Percentiles rank a stretch among this genome's conserved stretches.
Conservation (phyloP, 2,797 vertebrate species). For the Microchirus variegatus region DNA sequence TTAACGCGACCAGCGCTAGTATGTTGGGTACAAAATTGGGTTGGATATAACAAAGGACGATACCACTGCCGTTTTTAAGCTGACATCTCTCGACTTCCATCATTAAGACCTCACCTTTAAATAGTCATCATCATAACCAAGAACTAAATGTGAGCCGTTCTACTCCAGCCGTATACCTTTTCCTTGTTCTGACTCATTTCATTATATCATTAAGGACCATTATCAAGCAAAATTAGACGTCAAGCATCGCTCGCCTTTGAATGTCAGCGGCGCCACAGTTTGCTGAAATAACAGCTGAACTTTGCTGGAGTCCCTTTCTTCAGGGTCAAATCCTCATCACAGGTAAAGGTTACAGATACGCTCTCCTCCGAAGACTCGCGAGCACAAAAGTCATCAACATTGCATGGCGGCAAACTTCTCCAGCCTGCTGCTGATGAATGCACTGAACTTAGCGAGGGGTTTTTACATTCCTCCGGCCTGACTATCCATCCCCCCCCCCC, state of each 20-base stretch:
- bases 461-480: slow-evolving; percentile 72
- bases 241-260: slow-evolving; percentile 57
- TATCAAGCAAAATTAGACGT: slow-evolving; percentile 53
- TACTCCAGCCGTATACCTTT: slow-evolving; percentile 50
- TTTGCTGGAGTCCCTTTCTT: slow-evolving; percentile 45
- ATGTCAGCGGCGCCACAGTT: slow-evolving; percentile 57
- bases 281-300: slow-evolving; percentile 51
- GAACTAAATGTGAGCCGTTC: slow-evolving; percentile 46
- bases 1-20: too few species aligned
- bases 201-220: slow-evolving; percentile 64
- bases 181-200: slow-evolving; percentile 50
- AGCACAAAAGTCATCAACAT: slow-evolving; percentile 69
- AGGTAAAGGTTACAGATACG: slow-evolving; percentile 47
- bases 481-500: slow-evolving; percentile 75
- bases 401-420: slow-evolving; percentile 64
- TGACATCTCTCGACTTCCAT: slow-evolving; percentile 24
- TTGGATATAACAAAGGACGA: too few species aligned
- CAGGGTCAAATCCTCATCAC: slow-evolving; percentile 46
- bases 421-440: slow-evolving; percentile 70
- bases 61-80: neutral
- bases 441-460: slow-evolving; percentile 64
- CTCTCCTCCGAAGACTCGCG: slow-evolving; percentile 37
- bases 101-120: slow-evolving; percentile 29
- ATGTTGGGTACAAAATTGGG: too few species aligned
- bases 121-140: slow-evolving; percentile 49